Evolutionary conservation across 92 coral and sea anemone genomes (phyloP).

Genomic region (Parazoanthus swiftii): DNA sequence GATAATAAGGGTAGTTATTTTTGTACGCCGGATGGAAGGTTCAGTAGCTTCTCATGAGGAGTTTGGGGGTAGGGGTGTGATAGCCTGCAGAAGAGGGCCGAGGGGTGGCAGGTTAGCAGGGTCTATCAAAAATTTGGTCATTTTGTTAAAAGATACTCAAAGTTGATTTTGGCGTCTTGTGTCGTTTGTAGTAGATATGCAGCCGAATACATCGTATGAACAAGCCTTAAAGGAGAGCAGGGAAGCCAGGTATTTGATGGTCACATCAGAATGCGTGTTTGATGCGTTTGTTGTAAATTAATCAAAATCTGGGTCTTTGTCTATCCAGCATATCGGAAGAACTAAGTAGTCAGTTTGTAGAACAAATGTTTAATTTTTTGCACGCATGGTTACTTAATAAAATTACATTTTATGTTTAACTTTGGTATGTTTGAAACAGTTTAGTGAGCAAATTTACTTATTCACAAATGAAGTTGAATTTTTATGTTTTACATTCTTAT

Average conservation of each 20-base stretch:
- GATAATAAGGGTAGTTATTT: no score
- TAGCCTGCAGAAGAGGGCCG: not conserved
- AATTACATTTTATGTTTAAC: not conserved
- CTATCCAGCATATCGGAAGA: no score
- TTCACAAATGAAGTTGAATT: not conserved
- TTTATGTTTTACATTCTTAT: not conserved
- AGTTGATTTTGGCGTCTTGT: not conserved
- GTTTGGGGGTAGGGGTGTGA: not conserved
- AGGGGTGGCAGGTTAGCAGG: not conserved
- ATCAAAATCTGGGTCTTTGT: no score
- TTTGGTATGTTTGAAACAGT: no score
- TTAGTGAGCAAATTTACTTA: not conserved
- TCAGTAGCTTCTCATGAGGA: no score
- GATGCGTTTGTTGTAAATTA: no score
- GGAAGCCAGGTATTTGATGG: slow-evolving; percentile 63
- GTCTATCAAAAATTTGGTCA: not conserved
- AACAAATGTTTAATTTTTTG: no score
- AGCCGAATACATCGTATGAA: slow-evolving; percentile 73
- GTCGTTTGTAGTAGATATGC: slow-evolving; percentile 28
- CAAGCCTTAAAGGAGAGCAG: slow-evolving; percentile 93
- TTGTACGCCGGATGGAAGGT: no score
- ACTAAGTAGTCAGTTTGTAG: no score
- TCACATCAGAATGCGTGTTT: no score
- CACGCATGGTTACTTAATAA: no score
- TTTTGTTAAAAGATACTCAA: not conserved